Evolutionary conservation across 2,888 invertebrate species (phyloP), one percentile per base, ranked within the genome.

Genomic region (Pandemis heparana): DNA sequence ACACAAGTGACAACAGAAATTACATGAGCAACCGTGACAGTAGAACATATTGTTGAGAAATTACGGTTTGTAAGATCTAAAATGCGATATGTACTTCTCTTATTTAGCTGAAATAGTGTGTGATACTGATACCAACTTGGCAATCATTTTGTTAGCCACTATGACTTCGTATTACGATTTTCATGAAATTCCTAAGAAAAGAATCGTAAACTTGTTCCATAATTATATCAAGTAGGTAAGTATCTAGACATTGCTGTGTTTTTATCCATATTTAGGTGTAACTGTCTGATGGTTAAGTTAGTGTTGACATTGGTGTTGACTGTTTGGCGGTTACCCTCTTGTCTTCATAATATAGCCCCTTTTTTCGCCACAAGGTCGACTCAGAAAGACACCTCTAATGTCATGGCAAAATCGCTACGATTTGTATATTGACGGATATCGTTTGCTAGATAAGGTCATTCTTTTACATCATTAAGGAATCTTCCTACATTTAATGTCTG

Each of bases 361-460:
- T 72, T 70, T 53, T 43, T 62, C 14, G 39, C 53, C 16, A 18
- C 67, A 72, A 63, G 67, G 62, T 56, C 72, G 38, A 62, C 63
- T 14, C 60, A 62, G 46, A 63, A 66, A 18, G 72, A 46, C 62
- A 56, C 18, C 23, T 60, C 59, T 63, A 63, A 72, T 71, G 67
- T 67, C 72, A 72, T 43, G 72, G 62, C 38, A 18, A 61, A 61
- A 43, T 16, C 53, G 32, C 32, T 43, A 38, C 61, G 18, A 46
- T 43, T 59, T 64, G 43, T 64, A 32, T 10, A 14, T 53, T 53
- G 70, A 48, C 60, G 41, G 61, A 23, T 46, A 43, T 23, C 14
- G 38, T 65, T 18, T 10, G 12, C 8, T 39, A n/a, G 48, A 53
- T 51, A 46, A 56, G 64, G 70, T 16, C 56, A 32, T 16, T 6